A percentile compares a stretch with the other conserved stretches of the same genome.
These are phyloP conservation scores for Nannoperca australis DNA, from an alignment of 2,797 vertebrate genomes.

Conservation along the genomic window DNA sequence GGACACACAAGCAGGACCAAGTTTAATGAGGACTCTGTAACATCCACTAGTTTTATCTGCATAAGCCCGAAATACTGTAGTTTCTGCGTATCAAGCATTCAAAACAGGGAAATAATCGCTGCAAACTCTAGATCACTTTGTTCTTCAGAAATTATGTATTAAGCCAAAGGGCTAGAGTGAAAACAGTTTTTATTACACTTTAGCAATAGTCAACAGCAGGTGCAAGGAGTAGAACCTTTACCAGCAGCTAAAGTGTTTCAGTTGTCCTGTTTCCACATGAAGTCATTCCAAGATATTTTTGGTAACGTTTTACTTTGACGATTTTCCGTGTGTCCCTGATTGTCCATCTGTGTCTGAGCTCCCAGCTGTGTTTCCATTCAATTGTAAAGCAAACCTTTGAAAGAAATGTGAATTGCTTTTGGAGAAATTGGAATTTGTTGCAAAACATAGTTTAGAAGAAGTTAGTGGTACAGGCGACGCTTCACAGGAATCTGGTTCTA, in stretches of 20 bases:
- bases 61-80: slow-evolving; percentile 9
- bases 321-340: neutral
- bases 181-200: neutral
- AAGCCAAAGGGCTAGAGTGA: neutral
- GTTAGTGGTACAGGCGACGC: too few species aligned
- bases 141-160: slow-evolving; percentile 11
- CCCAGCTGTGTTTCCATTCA: too few species aligned
- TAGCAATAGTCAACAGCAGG: neutral
- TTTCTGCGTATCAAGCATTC: slow-evolving; percentile 9
- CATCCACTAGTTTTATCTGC: slow-evolving; percentile 1
- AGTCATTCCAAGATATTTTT: neutral
- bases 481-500: too few species aligned
- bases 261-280: neutral
- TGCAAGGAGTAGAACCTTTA: neutral
- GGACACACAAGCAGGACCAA: neutral
- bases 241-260: neutral
- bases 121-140: slow-evolving; percentile 12
- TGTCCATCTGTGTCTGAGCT: neutral
- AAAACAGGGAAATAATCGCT: neutral
- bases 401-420: too few species aligned
- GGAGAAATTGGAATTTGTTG: too few species aligned
- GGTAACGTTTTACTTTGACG: neutral
- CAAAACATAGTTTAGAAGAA: too few species aligned
- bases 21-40: slow-evolving; percentile 21
- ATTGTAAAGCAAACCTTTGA: too few species aligned